Percentiles rank a stretch among this genome's conserved stretches.
phyloP scores from a whole-genome alignment of 30 jellyfish, hydroid and myxozoan species.

The Turritopsis dohrnii region DNA sequence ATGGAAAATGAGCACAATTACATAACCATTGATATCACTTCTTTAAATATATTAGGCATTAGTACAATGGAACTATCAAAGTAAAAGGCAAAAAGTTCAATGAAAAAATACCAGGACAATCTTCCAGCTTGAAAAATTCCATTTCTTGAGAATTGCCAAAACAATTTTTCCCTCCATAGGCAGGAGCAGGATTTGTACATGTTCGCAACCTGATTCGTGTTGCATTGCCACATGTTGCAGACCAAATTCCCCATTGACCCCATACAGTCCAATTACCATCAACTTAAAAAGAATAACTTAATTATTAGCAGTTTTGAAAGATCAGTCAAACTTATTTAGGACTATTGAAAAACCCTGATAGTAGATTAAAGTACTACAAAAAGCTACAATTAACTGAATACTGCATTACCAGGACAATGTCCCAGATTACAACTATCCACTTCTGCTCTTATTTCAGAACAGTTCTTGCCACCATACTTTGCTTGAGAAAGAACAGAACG shows the following conservation, averaged over 20 bases:
- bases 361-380: not conserved
- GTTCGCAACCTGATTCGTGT: slow-evolving; percentile 14
- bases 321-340: too few relatives aligned
- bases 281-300: not conserved
- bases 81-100: not conserved
- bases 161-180: slow-evolving; percentile 26
- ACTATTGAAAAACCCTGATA: too few relatives aligned
- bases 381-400: not conserved
- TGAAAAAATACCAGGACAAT: slow-evolving; percentile 20
- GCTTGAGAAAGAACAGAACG: slow-evolving; percentile 66
- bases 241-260: slow-evolving; percentile 25
- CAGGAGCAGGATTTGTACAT: slow-evolving; percentile 30
- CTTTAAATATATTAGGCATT: too few relatives aligned
- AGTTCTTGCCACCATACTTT: slow-evolving; percentile 69
- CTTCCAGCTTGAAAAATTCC: slow-evolving; percentile 6
- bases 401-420: slow-evolving; percentile 16
- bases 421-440: not conserved
- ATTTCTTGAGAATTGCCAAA: not conserved
- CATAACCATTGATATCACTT: too few relatives aligned
- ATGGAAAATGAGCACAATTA: too few relatives aligned
- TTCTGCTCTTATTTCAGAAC: slow-evolving; percentile 33
- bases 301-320: not conserved
- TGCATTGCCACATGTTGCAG: slow-evolving; percentile 26
- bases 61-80: too few relatives aligned
- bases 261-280: slow-evolving; percentile 25